Evolutionary conservation across 2,797 vertebrate genomes (phyloP), one percentile per base, ranked within the genome.

Genomic region (Enteromius afrohamiltoni): DNA sequence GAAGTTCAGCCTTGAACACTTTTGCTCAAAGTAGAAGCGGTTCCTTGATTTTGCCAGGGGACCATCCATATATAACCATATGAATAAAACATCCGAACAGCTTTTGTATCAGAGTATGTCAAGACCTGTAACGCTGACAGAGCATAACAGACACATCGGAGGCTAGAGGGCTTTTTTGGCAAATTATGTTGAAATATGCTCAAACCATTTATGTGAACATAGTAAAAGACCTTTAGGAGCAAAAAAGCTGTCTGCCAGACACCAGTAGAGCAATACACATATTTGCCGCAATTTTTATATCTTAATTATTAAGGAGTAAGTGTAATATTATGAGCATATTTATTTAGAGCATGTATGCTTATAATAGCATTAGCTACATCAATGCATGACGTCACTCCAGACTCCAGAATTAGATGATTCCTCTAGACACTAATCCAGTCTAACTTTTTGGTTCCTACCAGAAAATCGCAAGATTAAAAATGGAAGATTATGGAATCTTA

Each of bases 11-110:
- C 34, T 78, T 67, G 49, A 83, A 77, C 55, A 67, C 49, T 67
- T 37, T 19, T 8, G 75, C 64, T 91, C 89, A 83, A 87, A 86
- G 67, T 84, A 29, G 55, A 89, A 85, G 90, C 86, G 86, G 83
- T 91, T 91, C 83, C 90, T 92, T 91, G 88, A 92, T 92, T 94
- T 92, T 93, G 93, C 93, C 92, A 93, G 74, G 77, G 87, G 71
- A 37, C 73, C 71, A 91, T 91, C 90, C 89, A 90, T 93, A 93
- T 93, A 93, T 92, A 93, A 91, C 88, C 21, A 79, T 71, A 92
- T 94, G 93, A 94, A 93, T 94, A 92, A 94, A 94, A 94, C 91
- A 95, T 94, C 79, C 84, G 53, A 86, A 81, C 88, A 90, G 89
- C 90, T 90, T 91, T 92, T 85, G 86, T 82, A 67, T 85, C 89